Evolutionary conservation across 2,888 invertebrate species (phyloP), one percentile per base, ranked within the genome.

Genomic region (Orchestes rusci): DNA sequence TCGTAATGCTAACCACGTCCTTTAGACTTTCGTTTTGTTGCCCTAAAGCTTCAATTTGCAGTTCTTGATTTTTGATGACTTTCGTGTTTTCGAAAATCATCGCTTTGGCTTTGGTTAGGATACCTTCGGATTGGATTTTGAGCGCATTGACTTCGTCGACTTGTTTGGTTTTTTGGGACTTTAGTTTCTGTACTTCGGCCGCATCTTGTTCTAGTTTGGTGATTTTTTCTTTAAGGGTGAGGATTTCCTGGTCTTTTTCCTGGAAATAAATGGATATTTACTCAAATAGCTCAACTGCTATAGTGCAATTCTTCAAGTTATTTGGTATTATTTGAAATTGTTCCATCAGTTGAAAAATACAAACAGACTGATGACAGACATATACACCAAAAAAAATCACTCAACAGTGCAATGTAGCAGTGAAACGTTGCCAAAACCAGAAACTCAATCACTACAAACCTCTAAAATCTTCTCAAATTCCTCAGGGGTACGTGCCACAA

Each of bases 1-100:
- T 88, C 2, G 88, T 87, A 46, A 89, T 85, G 7, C 73, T 68
- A n/a, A 86, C 78, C 32, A 89, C 87, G 60, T 89, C 87, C 62
- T 86, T 87, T 20, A 88, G 70, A 1, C 87, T 84, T 30, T 76
- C 73, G 4, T 86, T 82, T 65, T 89, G 85, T 4, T 76, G 76
- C 18, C 71, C 76, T 35, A 84, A 65, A 0, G 85, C 85, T 46
- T 76, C 75, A 40, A 87, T 84, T 66, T 87, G 86, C 53, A 83
- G 71, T 61, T 88, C 87, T 60, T 87, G 84, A 62, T 84, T 84
- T 60, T 81, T 80, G 52, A 82, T 81, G 57, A 81, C 74, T 68
- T 83, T 83, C 1, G 80, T 82, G 64, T 84, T 84, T 61, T 85
- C 84, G 62, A 83, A 82, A 35, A 84, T 76, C 63, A 83, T 73